Evolutionary conservation across 2,113 vertebrate species (phyloP).

Genomic region (Cyanoderma ruficeps): DNA sequence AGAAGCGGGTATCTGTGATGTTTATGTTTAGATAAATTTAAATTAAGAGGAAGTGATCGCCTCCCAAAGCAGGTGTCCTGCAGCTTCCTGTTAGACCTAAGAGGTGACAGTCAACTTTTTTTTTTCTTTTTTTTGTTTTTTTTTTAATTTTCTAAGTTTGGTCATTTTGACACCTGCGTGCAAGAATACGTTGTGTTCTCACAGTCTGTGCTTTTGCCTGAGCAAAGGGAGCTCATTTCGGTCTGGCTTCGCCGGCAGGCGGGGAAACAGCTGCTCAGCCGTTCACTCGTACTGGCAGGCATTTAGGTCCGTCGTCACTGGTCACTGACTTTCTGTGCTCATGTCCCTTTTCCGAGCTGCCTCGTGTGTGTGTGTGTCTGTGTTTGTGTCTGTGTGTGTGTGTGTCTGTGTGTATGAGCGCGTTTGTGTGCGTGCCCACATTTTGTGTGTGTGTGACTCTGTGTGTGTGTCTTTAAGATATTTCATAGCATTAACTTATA

Average conservation of each 20-base stretch:
- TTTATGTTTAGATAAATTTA: slow-evolving; percentile 13
- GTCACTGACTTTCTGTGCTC: slow-evolving; percentile 68
- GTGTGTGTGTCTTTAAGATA: slow-evolving; percentile 66
- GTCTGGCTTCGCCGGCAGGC: slow-evolving; percentile 66
- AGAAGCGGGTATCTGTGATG: slow-evolving; percentile 10
- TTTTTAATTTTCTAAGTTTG: slow-evolving; percentile 19
- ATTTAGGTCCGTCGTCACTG: slow-evolving; percentile 72
- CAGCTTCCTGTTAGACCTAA: slow-evolving; percentile 52
- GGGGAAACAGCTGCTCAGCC: slow-evolving; percentile 70
- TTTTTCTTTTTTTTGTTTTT: not conserved
- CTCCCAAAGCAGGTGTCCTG: slow-evolving; percentile 44
- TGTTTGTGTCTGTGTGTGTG: slow-evolving; percentile 34
- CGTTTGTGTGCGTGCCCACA: slow-evolving; percentile 21
- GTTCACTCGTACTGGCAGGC: slow-evolving; percentile 71
- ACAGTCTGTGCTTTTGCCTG: slow-evolving; percentile 76
- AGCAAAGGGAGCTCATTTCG: slow-evolving; percentile 70
- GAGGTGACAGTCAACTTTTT: slow-evolving; percentile 22
- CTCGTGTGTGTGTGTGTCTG: slow-evolving; percentile 56
- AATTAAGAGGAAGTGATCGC: slow-evolving; percentile 42
- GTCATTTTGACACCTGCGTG: slow-evolving; percentile 58
- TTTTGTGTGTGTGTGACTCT: slow-evolving; percentile 1
- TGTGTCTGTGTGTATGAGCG: slow-evolving; percentile 17
- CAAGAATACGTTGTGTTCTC: slow-evolving; percentile 49
- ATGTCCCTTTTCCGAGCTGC: slow-evolving; percentile 65
- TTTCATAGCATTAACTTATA: slow-evolving; percentile 68